Evolutionary conservation across 2,113 vertebrate species (phyloP).

Genomic region (Callipepla californica): DNA sequence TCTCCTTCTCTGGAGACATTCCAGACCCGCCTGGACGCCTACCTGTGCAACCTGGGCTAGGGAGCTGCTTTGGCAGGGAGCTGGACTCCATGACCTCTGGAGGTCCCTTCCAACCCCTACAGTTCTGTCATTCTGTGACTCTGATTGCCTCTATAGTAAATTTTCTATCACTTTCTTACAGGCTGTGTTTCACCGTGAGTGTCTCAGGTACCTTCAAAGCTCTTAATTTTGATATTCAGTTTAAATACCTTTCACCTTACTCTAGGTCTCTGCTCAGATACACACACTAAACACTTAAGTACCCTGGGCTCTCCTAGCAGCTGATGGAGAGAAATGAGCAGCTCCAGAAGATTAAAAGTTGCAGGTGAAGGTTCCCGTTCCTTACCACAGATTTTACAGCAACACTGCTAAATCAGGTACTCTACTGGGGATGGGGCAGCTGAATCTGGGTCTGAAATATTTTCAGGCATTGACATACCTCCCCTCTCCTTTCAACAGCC

Average conservation of each 20-base stretch:
- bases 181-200: neutral
- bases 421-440: neutral
- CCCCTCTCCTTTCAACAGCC: neutral
- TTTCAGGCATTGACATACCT: neutral
- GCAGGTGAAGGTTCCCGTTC: neutral
- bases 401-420: neutral
- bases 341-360: neutral
- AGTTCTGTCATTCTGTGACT: neutral
- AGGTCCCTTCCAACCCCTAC: too few species aligned
- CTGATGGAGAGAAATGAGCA: neutral
- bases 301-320: neutral
- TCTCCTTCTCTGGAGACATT: too few species aligned
- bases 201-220: neutral
- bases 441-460: constrained; percentile 12
- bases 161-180: neutral
- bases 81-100: too few species aligned
- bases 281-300: neutral
- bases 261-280: neutral
- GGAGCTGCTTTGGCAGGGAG: too few species aligned
- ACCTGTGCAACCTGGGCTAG: too few species aligned
- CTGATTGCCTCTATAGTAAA: neutral
- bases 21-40: too few species aligned
- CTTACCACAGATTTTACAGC: neutral
- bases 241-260: neutral
- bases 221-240: neutral